Evolutionary conservation across 2,888 invertebrate genomes (phyloP).

Genomic region (Ferdinandea cuprea): DNA sequence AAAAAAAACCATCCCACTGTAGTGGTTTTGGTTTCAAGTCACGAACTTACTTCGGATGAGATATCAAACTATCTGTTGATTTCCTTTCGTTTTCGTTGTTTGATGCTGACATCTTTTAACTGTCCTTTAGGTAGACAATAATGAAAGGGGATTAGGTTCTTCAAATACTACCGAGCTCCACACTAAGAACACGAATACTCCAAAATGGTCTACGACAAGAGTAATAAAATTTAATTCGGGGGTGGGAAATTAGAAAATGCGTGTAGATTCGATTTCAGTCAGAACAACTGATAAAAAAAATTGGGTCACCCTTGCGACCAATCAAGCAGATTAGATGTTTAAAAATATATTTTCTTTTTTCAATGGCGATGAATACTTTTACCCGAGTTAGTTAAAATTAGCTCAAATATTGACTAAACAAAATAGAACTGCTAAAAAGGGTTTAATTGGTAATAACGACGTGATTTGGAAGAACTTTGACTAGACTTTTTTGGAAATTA

Average conservation of each 20-base stretch:
- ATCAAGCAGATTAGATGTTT: neutral
- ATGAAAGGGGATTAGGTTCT: constrained; percentile 66
- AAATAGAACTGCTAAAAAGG: neutral
- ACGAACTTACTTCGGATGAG: constrained; percentile 62
- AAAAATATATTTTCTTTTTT: neutral
- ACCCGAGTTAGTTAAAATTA: constrained; percentile 6
- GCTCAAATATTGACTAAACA: constrained; percentile 22
- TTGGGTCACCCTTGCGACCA: neutral
- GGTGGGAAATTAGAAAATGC: constrained; percentile 34
- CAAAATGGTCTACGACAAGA: constrained; percentile 53
- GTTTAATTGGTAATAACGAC: constrained; percentile 6
- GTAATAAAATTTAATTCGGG: constrained; percentile 64
- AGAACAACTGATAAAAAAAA: constrained; percentile 11
- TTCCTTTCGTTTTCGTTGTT: constrained; percentile 50
- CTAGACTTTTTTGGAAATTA: neutral
- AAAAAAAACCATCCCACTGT: too few species aligned
- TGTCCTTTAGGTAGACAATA: constrained; percentile 62
- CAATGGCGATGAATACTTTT: neutral
- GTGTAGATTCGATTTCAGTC: constrained; percentile 36
- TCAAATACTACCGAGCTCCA: constrained; percentile 58
- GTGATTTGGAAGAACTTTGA: neutral
- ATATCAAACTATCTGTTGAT: constrained; percentile 68
- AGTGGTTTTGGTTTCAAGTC: constrained; percentile 56
- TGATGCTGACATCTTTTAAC: constrained; percentile 59
- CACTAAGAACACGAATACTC: constrained; percentile 23